Conservation (phyloP, 2,113 vertebrate species). For the Cyanoliseus patagonus region DNA sequence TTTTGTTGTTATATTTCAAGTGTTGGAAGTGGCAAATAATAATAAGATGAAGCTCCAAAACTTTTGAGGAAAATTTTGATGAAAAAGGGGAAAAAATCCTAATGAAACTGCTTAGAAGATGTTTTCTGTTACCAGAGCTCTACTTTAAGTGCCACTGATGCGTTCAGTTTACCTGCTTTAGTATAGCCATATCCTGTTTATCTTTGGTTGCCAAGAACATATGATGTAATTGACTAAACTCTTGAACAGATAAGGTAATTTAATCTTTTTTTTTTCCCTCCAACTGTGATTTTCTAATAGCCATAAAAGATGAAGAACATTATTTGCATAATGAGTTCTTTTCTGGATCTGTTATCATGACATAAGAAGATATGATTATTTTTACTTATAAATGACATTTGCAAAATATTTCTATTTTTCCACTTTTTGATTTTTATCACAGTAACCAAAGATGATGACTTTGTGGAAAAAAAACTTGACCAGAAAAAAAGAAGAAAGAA, state of each 20-base stretch:
- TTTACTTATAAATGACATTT: background rate
- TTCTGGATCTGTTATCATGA: background rate
- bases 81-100: background rate
- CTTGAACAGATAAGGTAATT: background rate
- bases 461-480: background rate
- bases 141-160: background rate
- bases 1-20: background rate
- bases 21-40: background rate
- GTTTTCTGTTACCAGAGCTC: background rate
- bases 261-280: background rate
- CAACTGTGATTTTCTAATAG: background rate
- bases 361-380: background rate
- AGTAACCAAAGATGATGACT: background rate
- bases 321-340: background rate
- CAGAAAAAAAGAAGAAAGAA: background rate
- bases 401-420: background rate
- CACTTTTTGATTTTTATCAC: background rate
- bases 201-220: background rate
- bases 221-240: background rate
- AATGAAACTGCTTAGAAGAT: background rate
- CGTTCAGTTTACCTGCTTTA: background rate
- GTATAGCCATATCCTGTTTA: background rate
- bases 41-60: background rate
- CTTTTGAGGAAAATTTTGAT: background rate
- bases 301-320: background rate